These are phyloP conservation scores for Numida meleagris DNA, from an alignment of 2,113 vertebrate species.

Conservation along the genomic window DNA sequence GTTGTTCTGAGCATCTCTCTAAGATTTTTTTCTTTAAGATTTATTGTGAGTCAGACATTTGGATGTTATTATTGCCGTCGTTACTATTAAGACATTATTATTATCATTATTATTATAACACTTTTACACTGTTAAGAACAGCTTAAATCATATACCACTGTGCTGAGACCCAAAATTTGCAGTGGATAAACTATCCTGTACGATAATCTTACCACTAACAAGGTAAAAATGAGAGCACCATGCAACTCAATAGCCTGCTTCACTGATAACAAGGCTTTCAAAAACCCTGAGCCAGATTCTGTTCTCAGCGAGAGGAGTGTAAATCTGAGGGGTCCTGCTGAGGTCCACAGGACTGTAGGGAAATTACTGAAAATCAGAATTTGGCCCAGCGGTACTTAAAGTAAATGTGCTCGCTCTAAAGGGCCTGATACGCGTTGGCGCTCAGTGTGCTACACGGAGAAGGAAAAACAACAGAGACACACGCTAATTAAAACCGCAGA, in stretches of 20 bases:
- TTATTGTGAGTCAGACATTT: neutral
- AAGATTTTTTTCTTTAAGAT: neutral
- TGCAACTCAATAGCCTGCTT: slow-evolving; percentile 14
- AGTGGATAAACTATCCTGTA: slow-evolving; percentile 30
- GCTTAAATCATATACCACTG: slow-evolving; percentile 12
- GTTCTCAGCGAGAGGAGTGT: neutral
- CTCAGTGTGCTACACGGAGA: slow-evolving; percentile 4
- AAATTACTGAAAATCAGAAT: slow-evolving; percentile 57
- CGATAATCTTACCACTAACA: slow-evolving; percentile 64
- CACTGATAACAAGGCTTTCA: slow-evolving; percentile 45
- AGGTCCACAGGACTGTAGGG: slow-evolving; percentile 10
- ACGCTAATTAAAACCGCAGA: slow-evolving; percentile 58
- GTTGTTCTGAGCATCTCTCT: neutral
- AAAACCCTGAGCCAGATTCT: slow-evolving; percentile 42
- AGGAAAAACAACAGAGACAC: slow-evolving; percentile 29
- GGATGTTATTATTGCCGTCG: neutral
- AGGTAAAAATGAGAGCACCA: slow-evolving; percentile 57
- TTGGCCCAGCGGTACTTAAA: neutral
- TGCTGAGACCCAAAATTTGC: slow-evolving; percentile 14
- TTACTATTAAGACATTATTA: neutral
- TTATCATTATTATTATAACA: neutral
- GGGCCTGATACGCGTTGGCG: neutral
- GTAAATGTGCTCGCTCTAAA: neutral
- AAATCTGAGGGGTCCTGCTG: slow-evolving; percentile 52
- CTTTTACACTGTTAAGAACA: neutral